Evolutionary conservation across 1,140 invertebrate species (phyloP).

Genomic region (Plectrocnemia conspersa): DNA sequence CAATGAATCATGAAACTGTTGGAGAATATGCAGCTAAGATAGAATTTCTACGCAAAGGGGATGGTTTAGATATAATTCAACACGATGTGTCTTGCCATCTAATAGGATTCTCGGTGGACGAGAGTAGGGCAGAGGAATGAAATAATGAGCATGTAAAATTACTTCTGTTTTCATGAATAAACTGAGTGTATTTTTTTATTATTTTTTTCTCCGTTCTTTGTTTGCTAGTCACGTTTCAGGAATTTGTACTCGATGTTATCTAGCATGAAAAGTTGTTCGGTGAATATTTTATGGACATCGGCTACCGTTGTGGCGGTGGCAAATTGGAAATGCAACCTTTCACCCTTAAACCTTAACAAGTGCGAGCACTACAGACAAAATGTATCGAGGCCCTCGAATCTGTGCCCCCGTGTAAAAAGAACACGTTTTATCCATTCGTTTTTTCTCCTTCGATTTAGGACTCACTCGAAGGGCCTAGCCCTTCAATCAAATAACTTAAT

Average conservation of each 20-base stretch:
- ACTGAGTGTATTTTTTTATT: too few species aligned
- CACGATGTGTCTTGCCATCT: slow-evolving; percentile 24
- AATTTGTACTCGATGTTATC: too few species aligned
- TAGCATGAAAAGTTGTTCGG: neutral
- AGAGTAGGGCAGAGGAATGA: slow-evolving; percentile 21
- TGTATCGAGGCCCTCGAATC: slow-evolving; percentile 26
- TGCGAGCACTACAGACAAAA: slow-evolving; percentile 22
- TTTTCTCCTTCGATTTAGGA: slow-evolving; percentile 12
- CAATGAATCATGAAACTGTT: slow-evolving; percentile 30
- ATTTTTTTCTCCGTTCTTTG: too few species aligned
- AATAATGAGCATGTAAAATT: neutral
- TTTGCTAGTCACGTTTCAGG: too few species aligned
- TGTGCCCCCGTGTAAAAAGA: slow-evolving; percentile 29
- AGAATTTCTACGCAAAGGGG: slow-evolving; percentile 16
- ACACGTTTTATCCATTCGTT: slow-evolving; percentile 36
- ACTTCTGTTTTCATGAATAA: neutral
- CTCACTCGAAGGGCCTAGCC: slow-evolving; percentile 4
- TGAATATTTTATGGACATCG: neutral
- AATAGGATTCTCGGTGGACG: slow-evolving; percentile 23
- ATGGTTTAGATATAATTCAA: slow-evolving; percentile 26
- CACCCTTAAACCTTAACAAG: slow-evolving; percentile 9
- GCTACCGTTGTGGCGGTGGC: neutral
- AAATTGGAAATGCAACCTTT: slow-evolving; percentile 16
- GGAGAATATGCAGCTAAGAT: slow-evolving; percentile 26
- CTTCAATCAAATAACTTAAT: slow-evolving; percentile 32